phyloP scores from a whole-genome alignment of 64 coral and sea anemone genomes.

The Catalaphyllia jardinei region DNA sequence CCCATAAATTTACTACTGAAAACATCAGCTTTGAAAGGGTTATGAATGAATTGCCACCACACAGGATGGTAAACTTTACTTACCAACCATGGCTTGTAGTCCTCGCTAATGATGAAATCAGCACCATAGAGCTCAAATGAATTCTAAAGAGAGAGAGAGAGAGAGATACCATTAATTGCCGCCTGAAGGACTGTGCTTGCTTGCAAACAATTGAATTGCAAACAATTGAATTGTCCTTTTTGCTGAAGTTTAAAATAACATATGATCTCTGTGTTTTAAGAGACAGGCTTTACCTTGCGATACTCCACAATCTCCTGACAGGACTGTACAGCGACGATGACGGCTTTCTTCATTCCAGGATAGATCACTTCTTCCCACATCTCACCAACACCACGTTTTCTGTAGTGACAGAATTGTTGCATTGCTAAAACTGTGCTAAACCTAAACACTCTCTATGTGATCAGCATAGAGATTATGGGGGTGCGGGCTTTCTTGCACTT shows the following conservation, averaged over 20 bases:
- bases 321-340: constrained; percentile 77
- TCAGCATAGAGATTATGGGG: too few species aligned
- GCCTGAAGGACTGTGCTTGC: too few species aligned
- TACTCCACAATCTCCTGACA: constrained; percentile 94
- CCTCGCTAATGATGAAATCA: constrained; percentile 93
- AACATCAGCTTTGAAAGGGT: too few species aligned
- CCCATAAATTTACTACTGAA: too few species aligned
- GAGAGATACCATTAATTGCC: background rate
- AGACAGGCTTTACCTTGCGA: constrained; percentile 74
- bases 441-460: too few species aligned
- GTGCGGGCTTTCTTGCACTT: too few species aligned
- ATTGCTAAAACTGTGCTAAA: too few species aligned
- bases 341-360: constrained; percentile 94
- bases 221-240: background rate
- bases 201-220: too few species aligned
- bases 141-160: constrained; percentile 67
- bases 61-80: background rate
- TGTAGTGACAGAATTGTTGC: constrained; percentile 4
- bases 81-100: constrained; percentile 98
- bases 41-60: background rate
- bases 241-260: background rate
- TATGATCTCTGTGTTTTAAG: background rate
- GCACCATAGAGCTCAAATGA: constrained; percentile 98
- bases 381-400: constrained; percentile 73
- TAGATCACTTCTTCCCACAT: constrained; percentile 90